Percentiles rank a stretch among this genome's conserved stretches.
Conservation (phyloP, 2,797 vertebrate species). For the Pangasius sanitwongsei region DNA sequence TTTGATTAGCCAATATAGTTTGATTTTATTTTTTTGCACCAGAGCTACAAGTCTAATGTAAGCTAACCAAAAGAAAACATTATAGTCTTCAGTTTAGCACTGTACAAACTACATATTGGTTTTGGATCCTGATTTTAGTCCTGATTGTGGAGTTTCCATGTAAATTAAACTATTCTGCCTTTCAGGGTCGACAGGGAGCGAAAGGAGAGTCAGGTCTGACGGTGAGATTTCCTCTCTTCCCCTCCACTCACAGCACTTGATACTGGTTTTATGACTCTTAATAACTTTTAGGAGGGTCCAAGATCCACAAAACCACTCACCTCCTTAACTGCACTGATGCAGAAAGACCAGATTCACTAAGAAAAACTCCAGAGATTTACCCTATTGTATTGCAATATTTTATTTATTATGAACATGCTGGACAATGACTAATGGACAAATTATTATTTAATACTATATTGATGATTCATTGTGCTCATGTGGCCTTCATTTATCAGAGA, state of each 20-base stretch:
- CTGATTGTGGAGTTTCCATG: not conserved
- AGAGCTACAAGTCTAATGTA: not conserved
- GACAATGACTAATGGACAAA: not conserved
- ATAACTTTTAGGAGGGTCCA: not conserved
- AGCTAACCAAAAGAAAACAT: not conserved
- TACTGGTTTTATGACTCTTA: not conserved
- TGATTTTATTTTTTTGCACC: not conserved
- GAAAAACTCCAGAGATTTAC: not conserved
- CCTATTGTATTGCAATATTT: not conserved
- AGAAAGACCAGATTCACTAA: not conserved
- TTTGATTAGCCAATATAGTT: not conserved
- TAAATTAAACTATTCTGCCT: not conserved
- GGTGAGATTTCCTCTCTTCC: slow-evolving; percentile 69
- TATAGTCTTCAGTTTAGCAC: not conserved
- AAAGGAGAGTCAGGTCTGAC: slow-evolving; percentile 89
- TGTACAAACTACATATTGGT: not conserved
- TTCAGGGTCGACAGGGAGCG: slow-evolving; percentile 78
- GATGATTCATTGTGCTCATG: not conserved
- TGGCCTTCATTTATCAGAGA: slow-evolving; percentile 71
- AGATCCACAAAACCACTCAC: not conserved
- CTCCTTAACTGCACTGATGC: not conserved
- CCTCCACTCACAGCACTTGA: not conserved
- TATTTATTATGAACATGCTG: not conserved
- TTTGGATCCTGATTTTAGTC: not conserved
- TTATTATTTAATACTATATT: not conserved